Evolutionary conservation across 2,888 invertebrate genomes (phyloP).

Genomic region (Andricus quercusramuli): DNA sequence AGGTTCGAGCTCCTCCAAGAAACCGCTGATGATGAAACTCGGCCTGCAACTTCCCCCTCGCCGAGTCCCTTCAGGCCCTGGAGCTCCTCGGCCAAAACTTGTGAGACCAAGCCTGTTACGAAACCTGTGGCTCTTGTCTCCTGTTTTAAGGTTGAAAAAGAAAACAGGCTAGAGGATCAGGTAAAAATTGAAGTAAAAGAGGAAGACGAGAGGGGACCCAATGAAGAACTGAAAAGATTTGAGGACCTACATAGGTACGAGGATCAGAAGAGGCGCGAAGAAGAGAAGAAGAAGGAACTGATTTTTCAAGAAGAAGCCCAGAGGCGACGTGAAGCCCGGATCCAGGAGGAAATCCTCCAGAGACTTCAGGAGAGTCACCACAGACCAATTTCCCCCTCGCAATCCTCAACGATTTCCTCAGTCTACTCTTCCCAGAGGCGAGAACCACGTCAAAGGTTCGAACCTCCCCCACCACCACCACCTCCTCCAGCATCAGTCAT

Average conservation of each 20-base stretch:
- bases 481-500: conserved; percentile 40
- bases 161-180: conserved; percentile 29
- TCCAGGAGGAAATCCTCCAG: conserved; percentile 63
- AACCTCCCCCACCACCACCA: conserved; percentile 64
- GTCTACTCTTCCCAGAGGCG: conserved; percentile 56
- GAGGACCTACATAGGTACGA: conserved; percentile 9
- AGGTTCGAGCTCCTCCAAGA: conserved; percentile 66
- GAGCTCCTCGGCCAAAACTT: conserved; percentile 76
- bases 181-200: conserved; percentile 9
- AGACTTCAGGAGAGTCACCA: conserved; percentile 57
- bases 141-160: conserved; percentile 41
- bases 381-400: conserved; percentile 13
- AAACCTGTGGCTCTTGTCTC: conserved; percentile 29
- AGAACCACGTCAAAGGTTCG: conserved; percentile 59
- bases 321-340: conserved; percentile 55
- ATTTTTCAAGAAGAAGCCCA: not conserved
- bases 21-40: conserved; percentile 75
- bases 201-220: conserved; percentile 34
- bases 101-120: conserved; percentile 50
- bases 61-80: conserved; percentile 84
- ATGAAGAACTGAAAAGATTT: conserved; percentile 41
- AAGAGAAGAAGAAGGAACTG: conserved; percentile 35
- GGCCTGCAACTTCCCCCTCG: conserved; percentile 68
- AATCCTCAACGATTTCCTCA: conserved; percentile 46
- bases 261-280: conserved; percentile 51